These are phyloP conservation scores for Gobio occitaniae DNA, from an alignment of 2,797 vertebrate genomes.

Conservation along the genomic window DNA sequence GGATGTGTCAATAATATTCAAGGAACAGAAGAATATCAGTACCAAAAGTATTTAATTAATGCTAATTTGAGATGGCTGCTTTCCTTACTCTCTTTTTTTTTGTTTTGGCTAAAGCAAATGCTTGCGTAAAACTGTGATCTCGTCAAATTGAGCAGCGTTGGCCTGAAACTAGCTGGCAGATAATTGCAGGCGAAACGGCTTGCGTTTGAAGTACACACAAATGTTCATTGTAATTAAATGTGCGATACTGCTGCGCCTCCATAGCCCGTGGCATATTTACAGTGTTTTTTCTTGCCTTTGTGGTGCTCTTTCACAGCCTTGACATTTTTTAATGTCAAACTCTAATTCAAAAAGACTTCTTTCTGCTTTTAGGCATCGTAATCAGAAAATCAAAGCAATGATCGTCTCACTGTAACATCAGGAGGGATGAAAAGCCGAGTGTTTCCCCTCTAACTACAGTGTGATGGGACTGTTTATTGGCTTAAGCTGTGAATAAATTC, in stretches of 20 bases:
- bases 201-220: slow-evolving; percentile 55
- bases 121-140: slow-evolving; percentile 12
- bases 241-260: slow-evolving; percentile 37
- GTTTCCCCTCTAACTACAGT: not conserved
- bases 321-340: slow-evolving; percentile 25
- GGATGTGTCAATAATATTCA: slow-evolving; percentile 8
- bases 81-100: not conserved
- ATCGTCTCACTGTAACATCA: not conserved
- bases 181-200: slow-evolving; percentile 52
- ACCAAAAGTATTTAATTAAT: not conserved
- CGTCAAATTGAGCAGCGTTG: slow-evolving; percentile 36
- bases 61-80: slow-evolving; percentile 26
- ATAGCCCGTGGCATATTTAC: slow-evolving; percentile 37
- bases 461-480: slow-evolving; percentile 25
- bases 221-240: slow-evolving; percentile 53
- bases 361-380: slow-evolving; percentile 44
- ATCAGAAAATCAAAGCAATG: slow-evolving; percentile 45
- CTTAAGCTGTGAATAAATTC: not conserved
- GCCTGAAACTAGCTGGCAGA: slow-evolving; percentile 48
- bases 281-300: not conserved
- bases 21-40: not conserved
- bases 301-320: slow-evolving; percentile 5
- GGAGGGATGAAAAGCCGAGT: not conserved
- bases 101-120: slow-evolving; percentile 35
- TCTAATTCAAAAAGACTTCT: slow-evolving; percentile 34